These are phyloP conservation scores for Oncorhynchus keta DNA, from an alignment of 2,113 vertebrate species.

Conservation along the genomic window DNA sequence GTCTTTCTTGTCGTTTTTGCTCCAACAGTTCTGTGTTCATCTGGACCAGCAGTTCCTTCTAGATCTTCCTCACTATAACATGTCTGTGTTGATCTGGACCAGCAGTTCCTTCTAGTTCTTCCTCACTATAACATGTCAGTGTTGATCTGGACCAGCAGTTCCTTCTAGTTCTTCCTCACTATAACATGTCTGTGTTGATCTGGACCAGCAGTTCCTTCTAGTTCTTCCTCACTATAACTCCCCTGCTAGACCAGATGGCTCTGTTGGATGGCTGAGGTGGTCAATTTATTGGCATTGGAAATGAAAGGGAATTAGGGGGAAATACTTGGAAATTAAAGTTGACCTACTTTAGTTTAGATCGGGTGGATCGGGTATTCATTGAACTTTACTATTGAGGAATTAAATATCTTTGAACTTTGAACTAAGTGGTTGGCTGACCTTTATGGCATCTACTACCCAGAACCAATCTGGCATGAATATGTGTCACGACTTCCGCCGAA, in stretches of 20 bases:
- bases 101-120: too few species aligned
- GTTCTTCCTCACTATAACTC: neutral
- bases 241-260: constrained; percentile 38
- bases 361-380: neutral
- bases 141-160: too few species aligned
- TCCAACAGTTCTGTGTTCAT: neutral
- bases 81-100: too few species aligned
- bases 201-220: constrained; percentile 39
- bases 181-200: constrained; percentile 20
- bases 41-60: too few species aligned
- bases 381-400: neutral
- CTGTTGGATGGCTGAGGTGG: constrained; percentile 26
- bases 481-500: too few species aligned
- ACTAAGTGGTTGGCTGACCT: neutral
- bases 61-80: too few species aligned
- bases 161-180: too few species aligned
- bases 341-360: neutral
- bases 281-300: constrained; percentile 19
- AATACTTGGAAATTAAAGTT: neutral
- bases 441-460: neutral
- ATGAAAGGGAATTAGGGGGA: neutral
- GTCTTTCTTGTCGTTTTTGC: constrained; percentile 16
- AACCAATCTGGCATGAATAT: constrained; percentile 14
- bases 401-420: neutral
- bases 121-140: too few species aligned